Percentiles rank a stretch among this genome's conserved stretches.
These are phyloP conservation scores for Chaenogobius annularis DNA, from an alignment of 2,113 vertebrate species.

Conservation along the genomic window DNA sequence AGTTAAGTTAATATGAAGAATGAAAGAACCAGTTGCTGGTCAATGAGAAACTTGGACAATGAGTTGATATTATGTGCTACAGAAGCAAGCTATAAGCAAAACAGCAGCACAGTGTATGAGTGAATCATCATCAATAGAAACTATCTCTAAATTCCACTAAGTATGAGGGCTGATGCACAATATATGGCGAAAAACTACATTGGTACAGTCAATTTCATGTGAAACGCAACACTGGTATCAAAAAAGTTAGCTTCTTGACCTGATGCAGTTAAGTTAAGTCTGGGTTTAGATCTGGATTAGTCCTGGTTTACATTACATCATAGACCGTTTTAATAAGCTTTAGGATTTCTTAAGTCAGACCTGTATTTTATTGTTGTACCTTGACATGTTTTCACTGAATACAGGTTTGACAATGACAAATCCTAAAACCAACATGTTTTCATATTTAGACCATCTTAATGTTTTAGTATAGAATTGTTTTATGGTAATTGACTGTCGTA, in stretches of 20 bases:
- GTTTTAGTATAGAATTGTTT: background rate
- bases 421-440: background rate
- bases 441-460: background rate
- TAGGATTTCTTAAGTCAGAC: no score
- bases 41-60: conserved; percentile 47
- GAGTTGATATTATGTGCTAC: conserved; percentile 40
- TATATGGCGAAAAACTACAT: background rate
- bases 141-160: background rate
- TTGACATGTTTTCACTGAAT: no score
- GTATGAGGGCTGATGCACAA: background rate
- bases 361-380: no score
- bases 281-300: background rate
- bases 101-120: conserved; percentile 55
- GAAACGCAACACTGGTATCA: background rate
- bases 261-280: background rate
- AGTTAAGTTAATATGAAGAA: conserved; percentile 48
- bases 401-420: no score
- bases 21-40: conserved; percentile 45
- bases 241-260: background rate
- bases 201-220: no score
- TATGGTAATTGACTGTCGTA: background rate
- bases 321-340: no score
- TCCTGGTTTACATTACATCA: background rate
- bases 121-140: conserved; percentile 6
- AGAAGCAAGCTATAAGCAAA: conserved; percentile 58